These are phyloP conservation scores for Limanda limanda DNA, from an alignment of 2,113 vertebrate species.

Conservation along the genomic window DNA sequence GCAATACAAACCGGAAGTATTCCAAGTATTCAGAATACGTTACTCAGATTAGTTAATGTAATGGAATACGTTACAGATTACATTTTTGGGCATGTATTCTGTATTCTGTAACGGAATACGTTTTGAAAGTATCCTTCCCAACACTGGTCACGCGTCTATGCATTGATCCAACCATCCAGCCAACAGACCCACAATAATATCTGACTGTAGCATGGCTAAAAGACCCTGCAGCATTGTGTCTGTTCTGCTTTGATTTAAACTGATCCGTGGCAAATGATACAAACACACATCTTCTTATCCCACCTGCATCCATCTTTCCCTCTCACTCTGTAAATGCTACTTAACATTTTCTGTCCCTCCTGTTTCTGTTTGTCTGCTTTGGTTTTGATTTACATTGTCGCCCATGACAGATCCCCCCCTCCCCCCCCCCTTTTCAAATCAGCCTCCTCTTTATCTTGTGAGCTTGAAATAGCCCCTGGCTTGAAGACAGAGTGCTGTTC, in stretches of 20 bases:
- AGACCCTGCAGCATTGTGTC: neutral
- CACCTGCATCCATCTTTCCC: neutral
- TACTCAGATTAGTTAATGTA: no score
- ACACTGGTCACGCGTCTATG: no score
- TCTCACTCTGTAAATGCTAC: neutral
- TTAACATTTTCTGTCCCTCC: neutral
- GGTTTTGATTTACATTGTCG: constrained; percentile 11
- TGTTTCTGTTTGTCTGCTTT: neutral
- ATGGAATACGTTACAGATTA: no score
- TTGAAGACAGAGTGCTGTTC: constrained; percentile 10
- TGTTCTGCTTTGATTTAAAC: neutral
- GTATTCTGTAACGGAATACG: no score
- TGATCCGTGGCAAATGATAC: neutral
- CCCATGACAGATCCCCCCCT: neutral
- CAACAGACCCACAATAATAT: no score
- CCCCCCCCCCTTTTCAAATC: neutral
- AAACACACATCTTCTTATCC: neutral
- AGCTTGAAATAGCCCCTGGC: constrained; percentile 3
- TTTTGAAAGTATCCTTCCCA: no score
- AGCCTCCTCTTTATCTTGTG: constrained; percentile 4
- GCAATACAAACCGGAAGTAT: no score
- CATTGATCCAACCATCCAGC: no score
- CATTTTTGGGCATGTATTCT: no score
- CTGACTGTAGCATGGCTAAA: no score
- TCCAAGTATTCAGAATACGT: no score